Evolutionary conservation across 2,797 vertebrate genomes (phyloP), one percentile per base, ranked within the genome.

Genomic region (Melanotaenia boesemani): DNA sequence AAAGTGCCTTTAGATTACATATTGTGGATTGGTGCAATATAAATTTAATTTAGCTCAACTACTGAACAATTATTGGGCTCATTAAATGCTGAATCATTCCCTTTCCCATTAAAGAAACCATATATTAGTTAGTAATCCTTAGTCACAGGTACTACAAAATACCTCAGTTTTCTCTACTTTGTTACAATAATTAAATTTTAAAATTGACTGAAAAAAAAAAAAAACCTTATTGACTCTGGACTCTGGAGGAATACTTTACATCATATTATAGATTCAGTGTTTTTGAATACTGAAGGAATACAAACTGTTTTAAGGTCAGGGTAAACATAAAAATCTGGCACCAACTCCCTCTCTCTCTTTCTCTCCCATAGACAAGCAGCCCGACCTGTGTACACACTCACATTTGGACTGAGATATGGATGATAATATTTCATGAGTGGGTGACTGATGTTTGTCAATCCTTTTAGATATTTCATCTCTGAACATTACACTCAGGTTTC

Each of bases 401-500:
- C 20, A 69, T 30, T 44, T 70, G 26, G 20, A 68, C 9, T 20
- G n/a, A 68, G 36, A 73, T 28, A 52, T 10, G 26, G n/a, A 72
- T 46, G 59, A 74, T 73, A 55, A 46, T 77, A 68, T 50, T 36
- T 67, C 61, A 57, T 58, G 56, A 84, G 30, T 28, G 32, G n/a
- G 20, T 70, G 80, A 90, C 60, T 85, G 86, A 88, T 39, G 10
- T 75, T 86, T 87, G 86, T 89, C 87, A 77, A 60, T 84, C 74
- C 68, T 76, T 74, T 76, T 56, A 70, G 67, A 63, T 64, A 10
- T 79, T 50, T 60, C 48, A 84, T 67, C 44, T 66, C 72, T 26
- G 11, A 76, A 72, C 67, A 50, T 93, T 93, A 73, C 89, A 86
- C 75, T 28, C 55, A 74, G 76, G 78, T 92, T 91, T 91, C 90